Conservation (phyloP, 1,140 invertebrate genomes). For the Chlorops oryzae region DNA sequence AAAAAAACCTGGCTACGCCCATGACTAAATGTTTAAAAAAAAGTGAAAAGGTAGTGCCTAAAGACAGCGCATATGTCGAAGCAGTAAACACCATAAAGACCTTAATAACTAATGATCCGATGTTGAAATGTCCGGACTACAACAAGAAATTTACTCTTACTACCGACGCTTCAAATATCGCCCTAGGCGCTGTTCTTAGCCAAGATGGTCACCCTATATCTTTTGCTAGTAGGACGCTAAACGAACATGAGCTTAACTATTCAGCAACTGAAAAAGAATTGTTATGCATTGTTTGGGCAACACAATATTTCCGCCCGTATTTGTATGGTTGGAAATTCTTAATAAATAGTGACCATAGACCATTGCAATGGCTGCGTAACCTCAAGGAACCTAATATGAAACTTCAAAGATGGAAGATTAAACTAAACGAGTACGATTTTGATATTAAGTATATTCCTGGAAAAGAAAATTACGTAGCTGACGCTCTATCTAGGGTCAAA, state of each 20-base stretch:
- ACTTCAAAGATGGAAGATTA: conserved; percentile 16
- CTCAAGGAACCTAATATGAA: conserved; percentile 19
- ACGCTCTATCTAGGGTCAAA: conserved; percentile 17
- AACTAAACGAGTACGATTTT: conserved; percentile 21
- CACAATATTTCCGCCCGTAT: conserved; percentile 45
- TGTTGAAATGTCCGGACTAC: conserved; percentile 22
- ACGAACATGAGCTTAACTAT: conserved; percentile 20
- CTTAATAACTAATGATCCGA: conserved; percentile 7
- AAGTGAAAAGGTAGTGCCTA: conserved; percentile 1
- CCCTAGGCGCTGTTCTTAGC: conserved; percentile 20
- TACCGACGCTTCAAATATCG: conserved; percentile 20
- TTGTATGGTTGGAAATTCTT: conserved; percentile 15
- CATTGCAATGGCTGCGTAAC: conserved; percentile 17
- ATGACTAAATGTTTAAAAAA: conserved; percentile 12
- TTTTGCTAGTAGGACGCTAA: conserved; percentile 20
- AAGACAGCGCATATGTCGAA: not conserved
- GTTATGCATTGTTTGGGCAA: conserved; percentile 39
- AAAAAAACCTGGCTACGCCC: conserved; percentile 8
- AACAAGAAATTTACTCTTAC: conserved; percentile 18
- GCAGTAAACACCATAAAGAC: conserved; percentile 2
- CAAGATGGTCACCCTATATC: conserved; percentile 16
- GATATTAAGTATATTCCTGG: conserved; percentile 19
- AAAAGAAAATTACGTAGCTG: conserved; percentile 21
- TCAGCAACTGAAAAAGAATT: conserved; percentile 24
- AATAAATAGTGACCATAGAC: conserved; percentile 16